phyloP scores from a whole-genome alignment of 2,113 vertebrate species.

The Chunga burmeisteri region DNA sequence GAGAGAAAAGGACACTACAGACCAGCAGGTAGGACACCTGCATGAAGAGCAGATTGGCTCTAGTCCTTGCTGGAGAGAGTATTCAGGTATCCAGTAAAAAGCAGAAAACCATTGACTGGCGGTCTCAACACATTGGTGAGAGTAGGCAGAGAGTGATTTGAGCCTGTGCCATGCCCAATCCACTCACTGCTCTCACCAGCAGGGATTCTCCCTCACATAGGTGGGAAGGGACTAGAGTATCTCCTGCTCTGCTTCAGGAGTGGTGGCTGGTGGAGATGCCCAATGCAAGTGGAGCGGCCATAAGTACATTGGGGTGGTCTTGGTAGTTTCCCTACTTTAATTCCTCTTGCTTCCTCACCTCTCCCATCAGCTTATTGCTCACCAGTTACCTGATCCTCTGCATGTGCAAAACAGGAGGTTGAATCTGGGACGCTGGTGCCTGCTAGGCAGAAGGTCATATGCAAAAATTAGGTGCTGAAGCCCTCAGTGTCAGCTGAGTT shows the following conservation, averaged over 20 bases:
- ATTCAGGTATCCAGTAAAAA: background rate
- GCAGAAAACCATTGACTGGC: background rate
- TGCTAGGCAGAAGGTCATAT: background rate
- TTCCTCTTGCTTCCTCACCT: background rate
- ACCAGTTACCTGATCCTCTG: background rate
- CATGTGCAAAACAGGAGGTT: background rate
- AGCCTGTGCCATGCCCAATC: background rate
- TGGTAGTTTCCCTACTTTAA: background rate
- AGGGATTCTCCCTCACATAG: background rate
- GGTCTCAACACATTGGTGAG: background rate
- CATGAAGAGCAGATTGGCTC: background rate
- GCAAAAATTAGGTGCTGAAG: background rate
- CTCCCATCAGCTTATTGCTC: background rate
- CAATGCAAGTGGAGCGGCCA: background rate
- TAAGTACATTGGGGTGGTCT: background rate
- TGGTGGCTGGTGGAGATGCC: background rate
- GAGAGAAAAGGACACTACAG: background rate
- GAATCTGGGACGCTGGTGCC: background rate
- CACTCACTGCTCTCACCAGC: background rate
- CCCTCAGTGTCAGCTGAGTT: background rate
- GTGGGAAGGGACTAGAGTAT: background rate
- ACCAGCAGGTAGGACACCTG: background rate
- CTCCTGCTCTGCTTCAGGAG: background rate
- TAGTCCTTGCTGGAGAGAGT: background rate
- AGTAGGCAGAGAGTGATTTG: background rate